These are phyloP conservation scores for Galerucella pusilla DNA, from an alignment of 2,888 invertebrate genomes.

Conservation along the genomic window DNA sequence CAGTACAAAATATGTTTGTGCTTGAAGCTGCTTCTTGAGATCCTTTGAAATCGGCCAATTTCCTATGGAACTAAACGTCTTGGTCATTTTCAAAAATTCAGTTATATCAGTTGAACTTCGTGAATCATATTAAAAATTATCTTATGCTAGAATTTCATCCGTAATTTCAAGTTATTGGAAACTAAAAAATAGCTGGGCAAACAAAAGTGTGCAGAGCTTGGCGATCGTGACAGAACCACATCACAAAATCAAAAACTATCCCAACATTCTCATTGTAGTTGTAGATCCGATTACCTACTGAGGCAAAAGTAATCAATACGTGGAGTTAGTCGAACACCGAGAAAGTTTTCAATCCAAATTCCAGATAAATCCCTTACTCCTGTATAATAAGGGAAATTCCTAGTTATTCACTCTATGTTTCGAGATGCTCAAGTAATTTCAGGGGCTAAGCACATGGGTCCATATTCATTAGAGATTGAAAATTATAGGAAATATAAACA, in stretches of 20 bases:
- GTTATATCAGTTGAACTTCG: too few species aligned
- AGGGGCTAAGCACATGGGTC: not conserved
- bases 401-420: not conserved
- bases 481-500: too few species aligned
- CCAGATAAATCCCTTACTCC: conserved; percentile 4
- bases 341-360: not conserved
- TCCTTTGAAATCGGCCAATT: too few species aligned
- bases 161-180: too few species aligned
- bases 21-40: too few species aligned
- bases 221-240: not conserved
- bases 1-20: too few species aligned
- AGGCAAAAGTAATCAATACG: not conserved
- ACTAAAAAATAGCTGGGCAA: not conserved
- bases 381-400: not conserved
- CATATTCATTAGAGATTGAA: not conserved
- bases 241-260: not conserved
- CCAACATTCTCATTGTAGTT: not conserved
- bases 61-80: too few species aligned
- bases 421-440: not conserved
- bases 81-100: too few species aligned
- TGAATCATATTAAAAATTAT: too few species aligned
- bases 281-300: not conserved
- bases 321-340: conserved; percentile 4
- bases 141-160: too few species aligned
- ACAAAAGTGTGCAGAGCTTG: not conserved